Conservation (phyloP, 2,797 vertebrate species). For the Enteromius unitaeniatus region DNA sequence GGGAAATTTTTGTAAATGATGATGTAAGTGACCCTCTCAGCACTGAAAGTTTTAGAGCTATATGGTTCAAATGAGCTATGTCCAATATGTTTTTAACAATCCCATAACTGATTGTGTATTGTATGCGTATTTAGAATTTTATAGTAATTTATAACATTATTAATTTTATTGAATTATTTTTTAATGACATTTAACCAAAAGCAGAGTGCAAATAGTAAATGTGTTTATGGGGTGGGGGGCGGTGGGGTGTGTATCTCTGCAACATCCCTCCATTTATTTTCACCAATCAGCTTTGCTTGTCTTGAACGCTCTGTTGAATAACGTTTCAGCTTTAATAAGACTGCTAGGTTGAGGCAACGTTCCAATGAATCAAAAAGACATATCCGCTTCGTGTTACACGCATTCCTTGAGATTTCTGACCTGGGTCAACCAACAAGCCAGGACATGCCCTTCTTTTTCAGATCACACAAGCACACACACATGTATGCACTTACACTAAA, state of each 20-base stretch:
- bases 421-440: slow-evolving; percentile 36
- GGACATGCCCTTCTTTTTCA: slow-evolving; percentile 36
- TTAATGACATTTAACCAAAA: background rate
- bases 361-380: slow-evolving; percentile 35
- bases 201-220: background rate
- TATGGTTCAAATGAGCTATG: background rate
- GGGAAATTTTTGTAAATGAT: too few species aligned
- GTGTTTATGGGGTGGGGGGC: too few species aligned
- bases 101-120: background rate
- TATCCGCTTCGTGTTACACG: slow-evolving; percentile 33
- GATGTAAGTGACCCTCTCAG: background rate
- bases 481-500: slow-evolving; percentile 31
- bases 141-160: background rate
- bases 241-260: background rate
- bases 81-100: background rate
- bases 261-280: background rate
- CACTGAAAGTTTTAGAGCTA: background rate
- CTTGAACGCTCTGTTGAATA: background rate
- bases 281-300: slow-evolving; percentile 2
- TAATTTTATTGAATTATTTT: background rate
- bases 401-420: slow-evolving; percentile 48
- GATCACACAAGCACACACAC: slow-evolving; percentile 20
- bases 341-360: slow-evolving; percentile 17
- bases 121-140: background rate
- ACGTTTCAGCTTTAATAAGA: slow-evolving; percentile 1